Conservation (phyloP, 2,113 vertebrate genomes). For the Nematolebias whitei region DNA sequence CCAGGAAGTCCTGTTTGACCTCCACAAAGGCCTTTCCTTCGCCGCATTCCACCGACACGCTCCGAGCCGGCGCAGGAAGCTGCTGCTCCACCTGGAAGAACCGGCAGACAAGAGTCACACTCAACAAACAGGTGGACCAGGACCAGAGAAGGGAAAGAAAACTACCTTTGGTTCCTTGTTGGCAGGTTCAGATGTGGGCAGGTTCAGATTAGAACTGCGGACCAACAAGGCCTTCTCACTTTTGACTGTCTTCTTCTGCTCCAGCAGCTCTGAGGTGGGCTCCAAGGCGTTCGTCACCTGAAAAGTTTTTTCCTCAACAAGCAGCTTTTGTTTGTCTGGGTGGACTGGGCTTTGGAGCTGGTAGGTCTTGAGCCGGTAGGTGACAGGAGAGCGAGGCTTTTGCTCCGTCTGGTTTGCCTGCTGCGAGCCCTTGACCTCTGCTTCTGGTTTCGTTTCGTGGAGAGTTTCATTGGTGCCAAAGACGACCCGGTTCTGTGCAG, state of each 20-base stretch:
- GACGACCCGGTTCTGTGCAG: slow-evolving; percentile 4
- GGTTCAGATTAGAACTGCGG: slow-evolving; percentile 33
- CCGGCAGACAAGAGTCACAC: no score
- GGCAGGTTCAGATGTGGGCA: neutral
- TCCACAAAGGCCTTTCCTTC: slow-evolving; percentile 51
- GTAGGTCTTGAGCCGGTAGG: slow-evolving; percentile 32
- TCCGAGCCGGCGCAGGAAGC: slow-evolving; percentile 35
- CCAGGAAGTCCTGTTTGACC: slow-evolving; percentile 69
- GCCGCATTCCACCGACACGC: slow-evolving; percentile 52
- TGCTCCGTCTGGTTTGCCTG: neutral
- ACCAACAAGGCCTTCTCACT: neutral
- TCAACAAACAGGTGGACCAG: no score
- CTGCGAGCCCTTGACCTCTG: neutral
- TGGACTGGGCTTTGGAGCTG: slow-evolving; percentile 32
- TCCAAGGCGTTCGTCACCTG: neutral
- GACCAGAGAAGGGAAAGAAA: no score
- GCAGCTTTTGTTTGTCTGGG: neutral
- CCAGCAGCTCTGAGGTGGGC: slow-evolving; percentile 3
- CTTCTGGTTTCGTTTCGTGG: slow-evolving; percentile 1
- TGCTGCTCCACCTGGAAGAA: slow-evolving; percentile 34
- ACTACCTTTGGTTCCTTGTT: slow-evolving; percentile 36
- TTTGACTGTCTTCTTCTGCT: neutral
- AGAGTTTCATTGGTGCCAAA: slow-evolving; percentile 12
- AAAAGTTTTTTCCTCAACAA: neutral
- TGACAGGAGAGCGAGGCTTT: neutral